phyloP scores from a whole-genome alignment of 1,140 invertebrate species.

The Amphibalanus amphitrite region DNA sequence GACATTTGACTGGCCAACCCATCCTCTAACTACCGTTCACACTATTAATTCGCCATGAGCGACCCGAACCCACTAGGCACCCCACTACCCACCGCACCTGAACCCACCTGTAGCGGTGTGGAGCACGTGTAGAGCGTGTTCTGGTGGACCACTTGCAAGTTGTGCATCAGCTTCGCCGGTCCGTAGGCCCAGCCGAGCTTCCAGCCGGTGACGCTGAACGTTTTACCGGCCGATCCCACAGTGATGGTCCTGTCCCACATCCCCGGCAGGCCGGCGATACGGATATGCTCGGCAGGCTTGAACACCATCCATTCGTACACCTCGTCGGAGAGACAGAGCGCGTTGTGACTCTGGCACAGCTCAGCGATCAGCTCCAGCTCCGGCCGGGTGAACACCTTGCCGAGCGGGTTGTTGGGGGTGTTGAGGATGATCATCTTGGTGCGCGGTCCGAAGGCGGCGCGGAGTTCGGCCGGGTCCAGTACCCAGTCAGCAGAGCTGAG shows the following conservation, averaged over 20 bases:
- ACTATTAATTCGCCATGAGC: too few relatives aligned
- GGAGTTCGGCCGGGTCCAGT: slow-evolving; percentile 65
- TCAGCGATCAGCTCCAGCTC: slow-evolving; percentile 55
- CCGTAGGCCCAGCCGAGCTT: slow-evolving; percentile 95
- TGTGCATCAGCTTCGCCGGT: slow-evolving; percentile 54
- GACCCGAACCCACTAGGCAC: slow-evolving; percentile 30
- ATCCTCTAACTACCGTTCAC: too few relatives aligned
- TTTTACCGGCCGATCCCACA: slow-evolving; percentile 92
- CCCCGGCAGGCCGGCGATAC: slow-evolving; percentile 55
- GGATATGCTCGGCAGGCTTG: slow-evolving; percentile 13
- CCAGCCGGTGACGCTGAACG: slow-evolving; percentile 95
- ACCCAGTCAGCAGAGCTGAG: slow-evolving; percentile 66
- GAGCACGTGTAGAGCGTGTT: slow-evolving; percentile 80
- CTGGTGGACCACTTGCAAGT: slow-evolving; percentile 78
- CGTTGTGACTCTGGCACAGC: slow-evolving; percentile 82
- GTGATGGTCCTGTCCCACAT: slow-evolving; percentile 98
- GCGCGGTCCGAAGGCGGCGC: slow-evolving; percentile 61
- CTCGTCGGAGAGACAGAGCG: slow-evolving; percentile 83
- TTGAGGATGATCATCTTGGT: slow-evolving; percentile 94
- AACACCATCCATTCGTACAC: slow-evolving; percentile 86
- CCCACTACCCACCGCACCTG: slow-evolving; percentile 66
- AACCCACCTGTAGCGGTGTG: slow-evolving; percentile 48
- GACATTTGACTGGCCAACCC: too few relatives aligned
- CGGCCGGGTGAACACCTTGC: slow-evolving; percentile 56
- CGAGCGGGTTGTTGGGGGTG: slow-evolving; percentile 88